These are phyloP conservation scores for Drosophila pseudoobscura DNA, from an alignment of 1,140 invertebrate genomes.

Conservation along the genomic window DNA sequence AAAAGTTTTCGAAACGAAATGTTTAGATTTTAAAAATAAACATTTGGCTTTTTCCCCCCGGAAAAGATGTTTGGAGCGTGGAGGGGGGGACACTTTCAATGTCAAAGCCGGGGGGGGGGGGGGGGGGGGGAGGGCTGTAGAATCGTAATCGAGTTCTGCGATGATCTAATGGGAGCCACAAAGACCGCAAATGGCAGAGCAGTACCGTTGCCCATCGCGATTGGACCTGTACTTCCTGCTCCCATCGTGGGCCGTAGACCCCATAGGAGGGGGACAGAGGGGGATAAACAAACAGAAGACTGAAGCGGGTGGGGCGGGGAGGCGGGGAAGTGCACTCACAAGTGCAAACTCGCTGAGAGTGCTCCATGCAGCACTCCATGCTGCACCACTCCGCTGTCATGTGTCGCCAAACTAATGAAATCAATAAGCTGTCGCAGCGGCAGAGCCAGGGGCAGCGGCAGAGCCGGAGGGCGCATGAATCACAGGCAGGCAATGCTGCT, in stretches of 20 bases:
- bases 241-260: not conserved
- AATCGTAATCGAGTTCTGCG: too few relatives aligned
- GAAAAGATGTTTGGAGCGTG: not conserved
- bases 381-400: conserved; percentile 15
- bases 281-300: conserved; percentile 12
- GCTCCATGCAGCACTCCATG: conserved; percentile 8
- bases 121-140: too few relatives aligned
- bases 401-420: conserved; percentile 80
- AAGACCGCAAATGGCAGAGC: conserved; percentile 20
- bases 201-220: conserved; percentile 34
- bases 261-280: not conserved
- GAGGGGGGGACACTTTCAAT: conserved; percentile 13
- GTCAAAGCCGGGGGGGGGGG: conserved; percentile 23
- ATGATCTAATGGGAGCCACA: conserved; percentile 15
- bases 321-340: conserved; percentile 58
- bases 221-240: conserved; percentile 37
- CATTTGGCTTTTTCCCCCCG: conserved; percentile 32
- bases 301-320: conserved; percentile 6
- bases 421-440: conserved; percentile 68
- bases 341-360: conserved; percentile 63
- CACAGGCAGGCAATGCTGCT: conserved; percentile 41
- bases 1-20: conserved; percentile 39
- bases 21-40: conserved; percentile 64
- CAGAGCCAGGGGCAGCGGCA: conserved; percentile 4
- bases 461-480: conserved; percentile 51